Evolutionary conservation across 2,113 vertebrate species (phyloP), one percentile per base, ranked within the genome.

Genomic region (Callithrix jacchus): DNA sequence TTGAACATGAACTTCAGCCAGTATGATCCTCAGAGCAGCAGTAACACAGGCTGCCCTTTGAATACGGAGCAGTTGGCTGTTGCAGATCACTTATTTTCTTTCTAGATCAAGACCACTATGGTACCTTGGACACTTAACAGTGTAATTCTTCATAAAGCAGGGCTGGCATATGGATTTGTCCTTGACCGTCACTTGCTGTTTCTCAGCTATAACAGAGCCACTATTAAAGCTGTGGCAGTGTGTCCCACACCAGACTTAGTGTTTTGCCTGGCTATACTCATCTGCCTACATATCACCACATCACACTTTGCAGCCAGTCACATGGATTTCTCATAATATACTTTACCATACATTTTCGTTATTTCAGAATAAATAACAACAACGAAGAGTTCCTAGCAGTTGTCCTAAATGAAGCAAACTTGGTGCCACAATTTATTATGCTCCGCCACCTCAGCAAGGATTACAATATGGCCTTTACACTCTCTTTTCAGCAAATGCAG

Each of bases 351-450:
- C 97, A 82, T 98, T 98, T n/a, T 98, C 99, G 73, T 99, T 99
- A 98, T 99, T 99, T 99, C 98, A 99, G 98, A 99, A 99, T 99
- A 99, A 98, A 99, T 99, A 99, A 99, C 99, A 97, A 99, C 99
- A 80, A 99, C 99, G 16, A 99, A 98, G n/a, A 99, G 98, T 81
- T 99, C 99, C 6, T 42, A 42, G 88, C 99, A 99, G 92, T 97
- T 98, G 45, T 98, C 99, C 94, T 99, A 99, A 84, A 99, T 98
- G 5, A 99, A 99, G 96, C 99, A 99, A 16, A 98, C 98, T 2
- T 99, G 99, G 97, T 99, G 99, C 99, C 99, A 99, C 89, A 99
- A 81, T 94, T 99, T 99, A 96, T 99, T 99, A 47, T 99, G 99
- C 6, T 98, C 99, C 20, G 99, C 98, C 8, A 98, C 98, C 93